phyloP scores from a whole-genome alignment of 2,888 invertebrate genomes.

The Meteorus colon region DNA sequence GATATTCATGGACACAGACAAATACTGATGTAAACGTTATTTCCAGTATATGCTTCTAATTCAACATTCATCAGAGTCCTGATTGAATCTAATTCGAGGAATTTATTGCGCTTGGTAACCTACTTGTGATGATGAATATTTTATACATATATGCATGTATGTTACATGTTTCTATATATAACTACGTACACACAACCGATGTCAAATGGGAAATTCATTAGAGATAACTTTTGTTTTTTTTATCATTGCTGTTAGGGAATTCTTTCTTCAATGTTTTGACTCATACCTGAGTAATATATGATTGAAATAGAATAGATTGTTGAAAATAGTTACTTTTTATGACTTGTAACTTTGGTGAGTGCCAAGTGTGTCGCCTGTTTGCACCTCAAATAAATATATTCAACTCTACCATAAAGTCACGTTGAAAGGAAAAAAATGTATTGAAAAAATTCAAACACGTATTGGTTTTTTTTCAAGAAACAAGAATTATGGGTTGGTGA shows the following conservation, averaged over 20 bases:
- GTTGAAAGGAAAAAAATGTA: no score
- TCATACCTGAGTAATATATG: no score
- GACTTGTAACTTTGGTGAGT: no score
- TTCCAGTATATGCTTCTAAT: background rate
- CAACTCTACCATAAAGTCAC: no score
- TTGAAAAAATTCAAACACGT: no score
- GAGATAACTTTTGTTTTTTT: background rate
- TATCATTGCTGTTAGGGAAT: no score
- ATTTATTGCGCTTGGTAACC: constrained; percentile 34
- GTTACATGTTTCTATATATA: background rate
- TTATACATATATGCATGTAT: background rate
- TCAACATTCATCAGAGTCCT: constrained; percentile 25
- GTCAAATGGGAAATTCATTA: background rate
- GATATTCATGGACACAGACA: background rate
- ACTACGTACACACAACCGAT: background rate
- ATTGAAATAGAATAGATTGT: no score
- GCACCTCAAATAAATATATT: no score
- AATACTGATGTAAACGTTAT: background rate
- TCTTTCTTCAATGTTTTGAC: no score
- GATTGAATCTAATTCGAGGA: constrained; percentile 39
- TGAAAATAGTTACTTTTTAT: no score
- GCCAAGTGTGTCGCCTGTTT: no score
- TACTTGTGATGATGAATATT: background rate
- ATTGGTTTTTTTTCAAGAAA: background rate
- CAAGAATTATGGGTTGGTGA: background rate